Conservation (phyloP, 37 sponge, comb jelly and placozoan genomes). For the Chondrilla cf. caribensis region DNA sequence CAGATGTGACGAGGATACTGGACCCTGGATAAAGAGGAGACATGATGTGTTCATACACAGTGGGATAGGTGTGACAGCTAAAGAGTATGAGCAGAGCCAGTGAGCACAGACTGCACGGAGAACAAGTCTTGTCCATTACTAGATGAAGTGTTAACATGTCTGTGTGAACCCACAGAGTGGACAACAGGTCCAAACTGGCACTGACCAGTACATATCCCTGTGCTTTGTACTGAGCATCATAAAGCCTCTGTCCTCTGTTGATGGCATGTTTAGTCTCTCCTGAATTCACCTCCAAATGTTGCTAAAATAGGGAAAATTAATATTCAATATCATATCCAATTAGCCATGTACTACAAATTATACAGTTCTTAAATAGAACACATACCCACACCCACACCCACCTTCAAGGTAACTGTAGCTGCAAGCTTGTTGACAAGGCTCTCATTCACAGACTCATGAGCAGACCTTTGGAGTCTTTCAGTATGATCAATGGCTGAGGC, state of each 20-base stretch:
- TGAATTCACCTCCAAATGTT: conserved; percentile 65
- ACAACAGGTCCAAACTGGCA: too few species aligned
- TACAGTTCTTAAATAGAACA: not conserved
- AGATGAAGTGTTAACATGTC: too few species aligned
- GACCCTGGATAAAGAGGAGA: conserved; percentile 50
- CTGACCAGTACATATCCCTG: conserved; percentile 71
- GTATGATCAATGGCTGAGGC: conserved; percentile 32
- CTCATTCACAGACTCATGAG: conserved; percentile 62
- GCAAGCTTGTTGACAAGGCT: conserved; percentile 70
- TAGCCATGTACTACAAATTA: not conserved
- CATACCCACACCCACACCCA: conserved; percentile 32
- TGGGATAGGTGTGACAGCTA: not conserved
- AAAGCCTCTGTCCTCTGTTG: conserved; percentile 37
- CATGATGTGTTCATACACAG: not conserved
- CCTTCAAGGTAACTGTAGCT: conserved; percentile 68
- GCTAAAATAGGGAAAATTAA: conserved; percentile 33
- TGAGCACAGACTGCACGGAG: not conserved
- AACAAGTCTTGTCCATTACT: not conserved
- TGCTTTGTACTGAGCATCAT: conserved; percentile 53
- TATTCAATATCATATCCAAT: not conserved
- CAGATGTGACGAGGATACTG: conserved; percentile 46
- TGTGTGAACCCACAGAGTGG: too few species aligned
- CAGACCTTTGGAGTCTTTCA: conserved; percentile 27
- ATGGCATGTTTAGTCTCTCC: conserved; percentile 59
- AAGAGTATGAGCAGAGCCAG: not conserved